Base-by-base conservation (phyloP, 2,797 vertebrate genomes). In the Pachyuromys duprasi region DNA sequence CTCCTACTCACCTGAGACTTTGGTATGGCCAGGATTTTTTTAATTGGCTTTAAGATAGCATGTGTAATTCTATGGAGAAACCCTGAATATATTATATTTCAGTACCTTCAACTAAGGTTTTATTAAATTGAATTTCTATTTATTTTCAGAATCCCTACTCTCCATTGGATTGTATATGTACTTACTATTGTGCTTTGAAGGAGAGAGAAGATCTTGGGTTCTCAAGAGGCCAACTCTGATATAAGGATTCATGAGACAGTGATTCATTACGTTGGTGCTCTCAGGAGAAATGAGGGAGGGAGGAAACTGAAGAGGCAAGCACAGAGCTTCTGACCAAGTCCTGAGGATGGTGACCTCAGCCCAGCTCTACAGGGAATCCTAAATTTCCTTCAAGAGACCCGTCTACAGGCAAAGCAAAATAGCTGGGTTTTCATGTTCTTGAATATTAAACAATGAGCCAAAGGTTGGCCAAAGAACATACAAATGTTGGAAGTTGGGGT, bases 101-200 rank as follows among this genome's bases (percentile, higher is more conserved):
- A 95, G 55, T 86, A 63, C 2, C 63, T 91, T 95, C 92, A 88
- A 80, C 78, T 83, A 94, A 91, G 78, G 7, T 92, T 97, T 96
- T 90, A 96, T 94, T 95, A 94, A 96, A 96, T 90, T 90, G 28
- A 82, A 75, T 91, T 95, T 95, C 78, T 89, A 86, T 95, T 92
- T 92, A 80, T 95, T 84, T 87, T 80, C 89, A 96, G 70, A 89
- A 91, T 89, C 42, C 45, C 75, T 79, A 22, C 70, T 65, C 53
- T 96, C 92, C 94, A 89, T 63, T 90, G 89, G 94, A 95, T 78
- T 96, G 86, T 86, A 39, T 88, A 86, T 91, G 70, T 91, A n/a
- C 72, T 92, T 81, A 92, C 82, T 22, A 69, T 67, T 62, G n/a
- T 72, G 65, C 70, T 97, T 89, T 93, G 45, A 93, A 95, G 36